Evolutionary conservation across 1,140 invertebrate species (phyloP).

Genomic region (Drosophila saltans): DNA sequence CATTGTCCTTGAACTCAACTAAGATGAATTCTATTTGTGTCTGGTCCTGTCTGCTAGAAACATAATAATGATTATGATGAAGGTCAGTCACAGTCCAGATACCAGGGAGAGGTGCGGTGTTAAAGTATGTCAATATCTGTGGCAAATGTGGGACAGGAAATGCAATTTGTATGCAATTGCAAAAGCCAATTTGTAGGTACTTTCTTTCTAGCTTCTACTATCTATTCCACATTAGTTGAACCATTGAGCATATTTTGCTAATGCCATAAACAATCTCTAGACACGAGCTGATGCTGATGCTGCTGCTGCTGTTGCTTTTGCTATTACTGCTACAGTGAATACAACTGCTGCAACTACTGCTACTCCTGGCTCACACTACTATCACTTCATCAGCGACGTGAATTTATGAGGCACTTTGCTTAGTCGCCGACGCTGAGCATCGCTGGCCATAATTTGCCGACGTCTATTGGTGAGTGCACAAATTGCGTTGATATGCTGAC

Average conservation of each 20-base stretch:
- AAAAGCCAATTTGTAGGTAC: constrained; percentile 66
- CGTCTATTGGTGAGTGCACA: constrained; percentile 77
- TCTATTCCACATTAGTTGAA: constrained; percentile 70
- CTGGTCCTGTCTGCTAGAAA: too few species aligned
- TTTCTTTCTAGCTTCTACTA: constrained; percentile 59
- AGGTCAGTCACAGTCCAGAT: constrained; percentile 43
- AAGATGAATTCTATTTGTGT: neutral
- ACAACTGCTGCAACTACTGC: constrained; percentile 24
- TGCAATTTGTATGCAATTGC: constrained; percentile 30
- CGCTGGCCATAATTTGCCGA: constrained; percentile 75
- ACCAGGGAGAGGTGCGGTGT: neutral
- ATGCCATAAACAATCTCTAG: constrained; percentile 69
- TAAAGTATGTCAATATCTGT: constrained; percentile 43
- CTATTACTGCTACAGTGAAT: neutral
- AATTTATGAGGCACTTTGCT: constrained; percentile 80
- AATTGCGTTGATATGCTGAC: constrained; percentile 81
- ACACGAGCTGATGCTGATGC: constrained; percentile 39
- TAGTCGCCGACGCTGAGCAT: constrained; percentile 75
- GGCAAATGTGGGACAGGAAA: constrained; percentile 18
- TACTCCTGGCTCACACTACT: constrained; percentile 50
- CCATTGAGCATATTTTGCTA: constrained; percentile 73
- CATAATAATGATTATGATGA: constrained; percentile 34
- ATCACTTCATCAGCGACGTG: constrained; percentile 80
- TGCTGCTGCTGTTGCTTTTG: constrained; percentile 4
- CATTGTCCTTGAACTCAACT: constrained; percentile 67